Evolutionary conservation across 1,140 invertebrate species (phyloP), one percentile per base, ranked within the genome.

Genomic region (Orchestia grillus): DNA sequence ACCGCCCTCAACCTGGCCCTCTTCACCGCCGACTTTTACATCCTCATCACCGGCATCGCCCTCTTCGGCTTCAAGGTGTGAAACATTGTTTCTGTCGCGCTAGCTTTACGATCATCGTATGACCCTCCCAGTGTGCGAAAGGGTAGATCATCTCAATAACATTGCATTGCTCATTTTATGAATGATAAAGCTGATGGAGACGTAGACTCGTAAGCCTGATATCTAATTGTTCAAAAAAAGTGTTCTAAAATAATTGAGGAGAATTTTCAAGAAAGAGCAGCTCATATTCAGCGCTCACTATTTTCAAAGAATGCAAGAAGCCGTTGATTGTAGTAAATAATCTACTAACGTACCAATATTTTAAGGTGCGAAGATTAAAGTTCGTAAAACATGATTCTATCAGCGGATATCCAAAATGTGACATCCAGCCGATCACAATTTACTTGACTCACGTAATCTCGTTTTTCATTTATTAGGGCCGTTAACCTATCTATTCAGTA

Each of bases 1-100:
- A 98, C 99, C 41, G 98, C 98, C 95, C 97, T 99, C 97, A 99
- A 99, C 97, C 97, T 99, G 41, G 98, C 98, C 11, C 98, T 99
- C 96, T 97, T 99, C 44, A 98, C 98, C 0, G 98, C 99, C 0
- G 98, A 99, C 97, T 99, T 99, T 97, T 99, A 99, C 97, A 98
- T 98, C 77, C 98, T 99, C 87, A 98, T 99, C 96, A 98, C 98
- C 96, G 98, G 98, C 96, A 98, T 99, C 97, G 98, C 98, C 97
- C 98, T 99, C 96, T 99, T 99, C 97, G 98, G 98, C 96, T 99
- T 98, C 97, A 98, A 98, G 98, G 98, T 99, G 97, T 45, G 92
- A 94, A 45, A 47, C 44, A 97, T 94, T 94, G 4, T 41, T 91
- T 41, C 88, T 8, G 88, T 91, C 88, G 28, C 88, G 11, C 88